phyloP scores from a whole-genome alignment of 2,113 vertebrate genomes.

The Tragelaphus scriptus region DNA sequence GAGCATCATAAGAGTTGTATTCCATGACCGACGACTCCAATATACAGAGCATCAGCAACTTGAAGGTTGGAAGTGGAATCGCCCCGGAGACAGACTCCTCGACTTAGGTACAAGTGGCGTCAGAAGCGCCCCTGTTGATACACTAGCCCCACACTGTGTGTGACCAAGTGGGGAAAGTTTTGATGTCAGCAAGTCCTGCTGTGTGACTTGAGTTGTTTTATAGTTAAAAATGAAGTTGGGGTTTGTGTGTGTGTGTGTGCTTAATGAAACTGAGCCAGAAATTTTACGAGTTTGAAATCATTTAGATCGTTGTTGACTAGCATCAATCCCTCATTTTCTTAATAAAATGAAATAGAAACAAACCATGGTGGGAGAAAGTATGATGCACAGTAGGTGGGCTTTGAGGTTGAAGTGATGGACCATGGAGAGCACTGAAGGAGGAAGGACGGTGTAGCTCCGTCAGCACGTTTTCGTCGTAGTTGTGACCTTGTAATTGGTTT shows the following conservation, averaged over 20 bases:
- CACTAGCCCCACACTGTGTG: neutral
- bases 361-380: neutral
- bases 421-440: neutral
- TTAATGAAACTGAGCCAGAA: neutral
- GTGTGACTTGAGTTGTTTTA: neutral
- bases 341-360: neutral
- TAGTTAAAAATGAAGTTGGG: neutral
- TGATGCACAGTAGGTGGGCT: neutral
- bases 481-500: conserved; percentile 18
- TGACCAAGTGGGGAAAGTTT: neutral
- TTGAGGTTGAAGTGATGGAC: neutral
- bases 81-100: conserved; percentile 84
- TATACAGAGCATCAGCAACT: conserved; percentile 87
- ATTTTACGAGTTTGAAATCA: neutral
- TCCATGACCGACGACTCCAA: conserved; percentile 85
- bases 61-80: conserved; percentile 88
- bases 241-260: neutral
- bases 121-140: neutral
- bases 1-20: conserved; percentile 87
- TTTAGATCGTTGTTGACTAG: neutral
- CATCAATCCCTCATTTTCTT: neutral
- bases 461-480: neutral
- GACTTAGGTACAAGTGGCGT: conserved; percentile 77
- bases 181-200: neutral
- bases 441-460: neutral